Base-by-base conservation (phyloP, 2,113 vertebrate genomes). In the Genyomyrus donnyi region DNA sequence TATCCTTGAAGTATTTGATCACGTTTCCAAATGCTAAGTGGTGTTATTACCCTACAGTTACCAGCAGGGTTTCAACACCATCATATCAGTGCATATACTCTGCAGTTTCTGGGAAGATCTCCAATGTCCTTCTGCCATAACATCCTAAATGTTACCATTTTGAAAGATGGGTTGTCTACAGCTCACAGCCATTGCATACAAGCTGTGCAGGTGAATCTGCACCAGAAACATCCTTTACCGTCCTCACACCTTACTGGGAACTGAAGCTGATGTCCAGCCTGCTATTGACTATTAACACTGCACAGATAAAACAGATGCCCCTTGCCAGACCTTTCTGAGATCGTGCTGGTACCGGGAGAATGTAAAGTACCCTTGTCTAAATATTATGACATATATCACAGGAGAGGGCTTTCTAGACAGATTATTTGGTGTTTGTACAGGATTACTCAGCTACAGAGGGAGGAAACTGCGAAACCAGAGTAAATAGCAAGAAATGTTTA, bases 361-460 rank as follows among this genome's bases (percentile, higher is more conserved):
- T 86, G 45, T 56, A 50, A 70, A 48, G 35, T n/a, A 62, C 4
- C 84, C 53, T 66, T 86, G 24, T 88, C 52, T 90, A 86, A 85
- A 66, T 50, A 58, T 84, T 48, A 83, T 90, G 85, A 90, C 83
- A 90, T 48, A 70, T 52, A 66, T 90, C 85, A 86, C 89, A 66
- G 52, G 89, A 58, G 80, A 86, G 56, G 42, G 89, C 62, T 88
- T 87, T 58, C 42, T 53, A 62, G 52, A 53, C 35, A 62, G 52
- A 52, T 88, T 88, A 88, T 56, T 27, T 66, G 35, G 56, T 46
- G 45, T 66, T 90, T 86, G 53, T 42, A 50, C 21, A n/a, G 46
- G 84, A 86, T 70, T 87, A 87, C 27, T 86, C 83, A 46, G 84
- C 9, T 27, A 13, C 83, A 87, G 58, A 48, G 85, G 83, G 58